Conservation (phyloP, 2,113 vertebrate genomes). For the Enhydra lutris region DNA sequence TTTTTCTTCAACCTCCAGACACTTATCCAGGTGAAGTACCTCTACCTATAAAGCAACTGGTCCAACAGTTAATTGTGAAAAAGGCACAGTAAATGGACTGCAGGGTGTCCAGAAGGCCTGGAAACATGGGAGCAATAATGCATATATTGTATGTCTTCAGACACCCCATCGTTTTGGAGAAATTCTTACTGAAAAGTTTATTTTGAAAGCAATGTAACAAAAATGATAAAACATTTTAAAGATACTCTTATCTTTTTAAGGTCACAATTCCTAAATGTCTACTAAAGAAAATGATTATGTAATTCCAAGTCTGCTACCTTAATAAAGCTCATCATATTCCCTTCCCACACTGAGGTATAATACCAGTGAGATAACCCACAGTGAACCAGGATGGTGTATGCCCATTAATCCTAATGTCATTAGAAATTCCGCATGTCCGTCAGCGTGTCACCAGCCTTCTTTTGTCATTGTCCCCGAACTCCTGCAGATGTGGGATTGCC, state of each 20-base stretch:
- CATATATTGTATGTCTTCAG: background rate
- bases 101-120: background rate
- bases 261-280: background rate
- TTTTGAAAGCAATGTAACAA: slow-evolving; percentile 8
- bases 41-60: background rate
- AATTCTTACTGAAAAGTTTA: background rate
- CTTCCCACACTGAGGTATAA: background rate
- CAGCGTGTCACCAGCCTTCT: background rate
- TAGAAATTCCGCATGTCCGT: background rate
- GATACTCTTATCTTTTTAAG: background rate
- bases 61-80: background rate
- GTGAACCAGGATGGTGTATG: background rate
- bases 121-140: background rate
- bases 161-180: background rate
- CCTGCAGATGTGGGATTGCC: slow-evolving; percentile 90
- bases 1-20: background rate
- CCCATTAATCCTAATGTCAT: background rate
- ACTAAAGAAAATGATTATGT: background rate
- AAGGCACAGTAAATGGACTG: background rate
- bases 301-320: background rate
- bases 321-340: background rate
- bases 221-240: background rate
- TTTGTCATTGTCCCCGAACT: background rate
- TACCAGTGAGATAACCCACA: background rate
- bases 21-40: background rate